Base-by-base conservation (phyloP, 2,888 invertebrate genomes). In the Pegoplata infirma region DNA sequence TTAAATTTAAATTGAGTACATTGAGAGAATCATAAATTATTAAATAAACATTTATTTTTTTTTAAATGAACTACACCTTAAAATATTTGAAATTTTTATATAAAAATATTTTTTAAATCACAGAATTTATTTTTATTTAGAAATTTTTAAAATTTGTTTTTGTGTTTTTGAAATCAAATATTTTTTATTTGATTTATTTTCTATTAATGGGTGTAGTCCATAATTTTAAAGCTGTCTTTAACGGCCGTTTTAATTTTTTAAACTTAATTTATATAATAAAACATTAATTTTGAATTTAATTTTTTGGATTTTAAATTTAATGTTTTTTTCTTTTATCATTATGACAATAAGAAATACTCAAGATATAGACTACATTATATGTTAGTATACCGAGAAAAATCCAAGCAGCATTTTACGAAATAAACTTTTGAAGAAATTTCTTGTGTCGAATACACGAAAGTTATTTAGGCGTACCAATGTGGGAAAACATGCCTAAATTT, bases 1-100 rank as follows among this genome's bases (percentile, higher is more conserved):
- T 51, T 21, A 64, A 46, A 32, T 16, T 23, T 47, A 59, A 71
- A 71, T 76, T 58, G 69, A 66, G 58, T 76, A 69, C 49, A 64
- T 58, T 64, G 51, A 58, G 53, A 55, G 21, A 64, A 64, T 64
- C 19, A 21, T 59, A 25, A 23, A 32, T 32, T 53, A 23, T 69
- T n/a, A 40, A 55, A 16, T 40, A 56, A 56, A 58, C 32, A 58
- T 25, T n/a, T n/a, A n/a, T 46, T 49, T 28, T n/a, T 16, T 55
- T 55, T 2, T 17, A n/a, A n/a, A 14, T 64, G 59, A 59, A 74
- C 73, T 68, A 61, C 59, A 61, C 59, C 32, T 14, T 49, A 55
- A 40, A 19, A 51, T 32, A 56, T 32, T 56, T 56, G n/a, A 28
- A 47, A 8, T 67, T 19, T 17, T 19, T 58, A 16, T 56, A 59